Evolutionary conservation across 2,797 vertebrate species (phyloP), one percentile per base, ranked within the genome.

Genomic region (Liasis olivaceus): DNA sequence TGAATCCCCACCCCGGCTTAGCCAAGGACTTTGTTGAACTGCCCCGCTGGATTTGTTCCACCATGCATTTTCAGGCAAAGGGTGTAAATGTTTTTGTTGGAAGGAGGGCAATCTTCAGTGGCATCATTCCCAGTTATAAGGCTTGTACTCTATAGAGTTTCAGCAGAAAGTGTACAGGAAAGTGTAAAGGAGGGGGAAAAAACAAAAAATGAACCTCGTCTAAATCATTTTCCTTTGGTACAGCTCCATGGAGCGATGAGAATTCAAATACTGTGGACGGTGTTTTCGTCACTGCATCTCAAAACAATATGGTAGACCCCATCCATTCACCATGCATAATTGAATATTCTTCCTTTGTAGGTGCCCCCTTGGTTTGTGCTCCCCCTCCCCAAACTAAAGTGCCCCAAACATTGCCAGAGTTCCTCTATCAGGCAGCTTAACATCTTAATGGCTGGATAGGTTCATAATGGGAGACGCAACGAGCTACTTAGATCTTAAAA

Each of bases 41-140:
- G 31, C 72, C 22, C 90, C 81, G 69, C 89, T 62, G 51, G 72
- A 93, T 95, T 93, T 94, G 77, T 93, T 92, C 93, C 85, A 15
- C 56, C 28, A n/a, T 0, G 42, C 56, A 42, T 89, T 88, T 56
- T 72, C 72, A 84, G 93, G 88, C 85, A 86, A n/a, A 88, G 85
- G 0, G 0, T 54, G 90, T 88, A 85, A 54, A 11, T 28, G 64
- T 91, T 1, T 62, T 20, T 28, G 31, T n/a, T 4, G 62, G 0
- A 91, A 89, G 47, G 17, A 62, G 89, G 36, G 77, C 14, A 0
- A 12, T 31, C 28, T 58, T 31, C 42, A 51, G 2, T 26, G 0
- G 42, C 1, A 36, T 9, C 69, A 11, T 63, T 22, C 26, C 69
- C 69, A 20, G 17, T 42, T 77, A 77, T 17, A 42, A 77, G 31